Evolutionary conservation across 2,888 invertebrate species (phyloP).

Genomic region (Archips crataeganus): DNA sequence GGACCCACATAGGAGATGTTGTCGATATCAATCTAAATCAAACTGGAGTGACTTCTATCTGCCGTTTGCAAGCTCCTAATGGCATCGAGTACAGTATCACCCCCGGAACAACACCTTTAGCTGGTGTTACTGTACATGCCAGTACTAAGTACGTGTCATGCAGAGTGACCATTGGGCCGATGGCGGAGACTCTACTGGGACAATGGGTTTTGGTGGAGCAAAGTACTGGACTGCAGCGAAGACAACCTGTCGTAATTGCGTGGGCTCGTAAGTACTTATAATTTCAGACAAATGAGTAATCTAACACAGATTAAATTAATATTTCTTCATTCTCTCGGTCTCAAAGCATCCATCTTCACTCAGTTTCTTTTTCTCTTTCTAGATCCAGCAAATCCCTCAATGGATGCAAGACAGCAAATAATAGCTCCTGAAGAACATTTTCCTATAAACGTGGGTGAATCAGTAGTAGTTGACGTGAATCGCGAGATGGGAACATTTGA

Average conservation of each 20-base stretch:
- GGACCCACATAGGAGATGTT: constrained; percentile 22
- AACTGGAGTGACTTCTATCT: constrained; percentile 23
- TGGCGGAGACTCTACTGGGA: constrained; percentile 39
- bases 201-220: constrained; percentile 36
- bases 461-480: constrained; percentile 18
- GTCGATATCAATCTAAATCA: constrained; percentile 36
- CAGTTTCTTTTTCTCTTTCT: not conserved
- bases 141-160: constrained; percentile 42
- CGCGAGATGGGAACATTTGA: constrained; percentile 35
- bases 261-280: constrained; percentile 32
- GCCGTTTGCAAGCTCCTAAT: constrained; percentile 28
- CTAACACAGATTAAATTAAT: too few species aligned
- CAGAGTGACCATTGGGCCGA: constrained; percentile 43
- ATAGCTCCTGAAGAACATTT: constrained; percentile 27
- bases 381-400: constrained; percentile 29
- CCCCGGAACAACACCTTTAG: constrained; percentile 29
- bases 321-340: too few species aligned
- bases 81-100: constrained; percentile 28
- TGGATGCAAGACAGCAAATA: constrained; percentile 31
- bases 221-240: constrained; percentile 22
- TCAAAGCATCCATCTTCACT: not conserved
- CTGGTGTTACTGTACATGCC: constrained; percentile 36
- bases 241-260: constrained; percentile 34
- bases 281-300: not conserved
- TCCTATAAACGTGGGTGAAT: not conserved